Conservation (phyloP, 2,888 invertebrate species). For the Drosophila peninsularis region DNA sequence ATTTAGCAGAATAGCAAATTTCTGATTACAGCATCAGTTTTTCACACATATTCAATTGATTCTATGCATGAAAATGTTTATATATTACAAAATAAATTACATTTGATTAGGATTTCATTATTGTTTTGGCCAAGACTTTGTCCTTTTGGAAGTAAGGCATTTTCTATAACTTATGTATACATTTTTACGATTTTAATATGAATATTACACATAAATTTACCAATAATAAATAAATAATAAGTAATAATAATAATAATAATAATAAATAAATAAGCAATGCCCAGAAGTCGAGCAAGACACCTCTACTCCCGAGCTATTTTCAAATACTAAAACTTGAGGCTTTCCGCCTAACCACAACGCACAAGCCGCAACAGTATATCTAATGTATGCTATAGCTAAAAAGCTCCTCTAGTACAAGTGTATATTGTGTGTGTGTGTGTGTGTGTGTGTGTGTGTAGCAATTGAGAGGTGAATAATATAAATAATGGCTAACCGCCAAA, state of each 20-base stretch:
- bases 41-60: neutral
- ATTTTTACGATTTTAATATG: neutral
- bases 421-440: slow-evolving; percentile 5
- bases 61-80: neutral
- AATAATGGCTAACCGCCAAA: slow-evolving; percentile 64
- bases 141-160: neutral
- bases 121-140: neutral
- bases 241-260: no score
- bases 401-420: slow-evolving; percentile 5
- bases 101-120: neutral
- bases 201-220: no score
- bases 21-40: no score
- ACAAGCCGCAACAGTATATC: slow-evolving; percentile 30
- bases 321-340: neutral
- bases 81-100: neutral
- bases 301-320: neutral
- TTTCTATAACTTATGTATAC: neutral
- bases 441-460: slow-evolving; percentile 20
- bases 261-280: neutral
- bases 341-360: neutral
- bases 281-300: neutral
- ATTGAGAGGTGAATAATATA: slow-evolving; percentile 43
- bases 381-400: neutral
- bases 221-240: no score
- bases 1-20: no score